Base-by-base conservation (phyloP, 2,888 invertebrate species). In the Macrosiphum euphorbiae region DNA sequence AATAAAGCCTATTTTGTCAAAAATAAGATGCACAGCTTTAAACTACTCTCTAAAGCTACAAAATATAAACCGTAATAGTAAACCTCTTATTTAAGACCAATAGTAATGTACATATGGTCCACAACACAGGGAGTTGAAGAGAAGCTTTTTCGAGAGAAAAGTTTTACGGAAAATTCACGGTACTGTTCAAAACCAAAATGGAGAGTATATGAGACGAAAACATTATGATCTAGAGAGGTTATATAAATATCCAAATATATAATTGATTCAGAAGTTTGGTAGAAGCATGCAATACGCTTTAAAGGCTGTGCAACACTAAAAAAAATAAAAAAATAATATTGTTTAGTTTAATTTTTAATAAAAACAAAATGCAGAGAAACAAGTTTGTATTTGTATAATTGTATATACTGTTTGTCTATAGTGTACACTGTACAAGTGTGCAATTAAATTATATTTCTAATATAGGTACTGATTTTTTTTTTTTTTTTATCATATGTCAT, bases 361-460 rank as follows among this genome's bases (percentile, higher is more conserved):
- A 78, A 78, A 35, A 20, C 1, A 35, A 78, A 67, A 67, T 13
- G n/a, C 7, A 78, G 20, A 78, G 13, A 78, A 61, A 28, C 35
- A 35, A 20, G n/a, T 20, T 78, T 16, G 67, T 67, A n/a, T 11
- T 35, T 35, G 8, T 44, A 44, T 44, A 44, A n/a, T n/a, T n/a
- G n/a, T 44, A 5, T n/a, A 67, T n/a, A 13, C 13, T 47, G n/a
- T 35, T 55, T 55, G 24, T 58, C 26, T 58, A 8, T 3, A n/a
- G 1, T n/a, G 13, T 13, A 78, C 16, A 78, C n/a, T n/a, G 67
- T 67, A 67, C 13, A 52, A 52, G 52, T 52, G 7, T 20, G 78
- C 78, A 35, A 78, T 78, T 35, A 78, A 78, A 67, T n/a, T 67
- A 67, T 67, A n/a, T n/a, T 55, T n/a, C n/a, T 67, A 67, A 67